Percentiles rank a stretch among this genome's conserved stretches.
phyloP scores from a whole-genome alignment of 2,888 invertebrate species.

The Agonopterix subpropinquella region DNA sequence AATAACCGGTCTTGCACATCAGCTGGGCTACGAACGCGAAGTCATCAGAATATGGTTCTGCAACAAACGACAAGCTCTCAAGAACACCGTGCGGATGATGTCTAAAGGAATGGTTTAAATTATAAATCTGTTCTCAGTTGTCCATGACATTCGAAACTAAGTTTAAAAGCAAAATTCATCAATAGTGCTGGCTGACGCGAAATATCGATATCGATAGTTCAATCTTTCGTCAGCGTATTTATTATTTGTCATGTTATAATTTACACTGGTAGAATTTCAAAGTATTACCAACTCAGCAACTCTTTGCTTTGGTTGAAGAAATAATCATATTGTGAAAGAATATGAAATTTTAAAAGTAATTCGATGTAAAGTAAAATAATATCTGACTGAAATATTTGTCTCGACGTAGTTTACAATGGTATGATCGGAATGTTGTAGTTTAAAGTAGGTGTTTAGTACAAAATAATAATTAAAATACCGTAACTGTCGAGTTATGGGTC shows the following conservation, averaged over 20 bases:
- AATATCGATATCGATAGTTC: constrained; percentile 12
- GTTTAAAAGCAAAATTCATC: constrained; percentile 4
- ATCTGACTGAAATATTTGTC: constrained; percentile 72
- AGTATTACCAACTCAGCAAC: constrained; percentile 5
- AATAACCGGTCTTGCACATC: constrained; percentile 96
- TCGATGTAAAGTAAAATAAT: constrained; percentile 48
- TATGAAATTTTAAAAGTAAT: background rate
- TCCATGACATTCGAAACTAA: background rate
- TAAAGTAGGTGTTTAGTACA: constrained; percentile 71
- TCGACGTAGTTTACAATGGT: constrained; percentile 67
- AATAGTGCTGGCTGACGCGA: constrained; percentile 27
- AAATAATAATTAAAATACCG: constrained; percentile 19
- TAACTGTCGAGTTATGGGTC: background rate
- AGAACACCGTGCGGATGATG: constrained; percentile 98
- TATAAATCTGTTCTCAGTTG: background rate
- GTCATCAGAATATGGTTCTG: constrained; percentile 99
- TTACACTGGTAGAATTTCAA: constrained; percentile 46
- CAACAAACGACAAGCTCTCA: constrained; percentile 97
- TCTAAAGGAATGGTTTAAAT: constrained; percentile 87
- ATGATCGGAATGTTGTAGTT: constrained; percentile 61
- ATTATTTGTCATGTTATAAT: constrained; percentile 36
- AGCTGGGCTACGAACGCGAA: constrained; percentile 97
- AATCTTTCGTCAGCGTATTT: background rate
- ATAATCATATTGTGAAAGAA: no score
- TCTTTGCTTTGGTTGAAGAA: background rate